Conservation (phyloP, 2,888 invertebrate species). For the Netelia inedita region DNA sequence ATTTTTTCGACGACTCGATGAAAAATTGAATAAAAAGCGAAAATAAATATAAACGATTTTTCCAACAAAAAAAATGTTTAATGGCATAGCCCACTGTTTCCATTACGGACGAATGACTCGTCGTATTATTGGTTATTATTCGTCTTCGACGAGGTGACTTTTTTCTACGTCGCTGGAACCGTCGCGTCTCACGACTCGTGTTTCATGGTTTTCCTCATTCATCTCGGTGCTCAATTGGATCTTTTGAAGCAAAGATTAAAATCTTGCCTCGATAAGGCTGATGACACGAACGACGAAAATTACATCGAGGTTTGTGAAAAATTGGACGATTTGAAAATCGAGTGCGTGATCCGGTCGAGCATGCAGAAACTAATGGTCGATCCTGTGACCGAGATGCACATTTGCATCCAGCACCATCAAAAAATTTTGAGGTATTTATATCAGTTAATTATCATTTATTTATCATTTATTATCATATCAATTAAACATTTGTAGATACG, state of each 20-base stretch:
- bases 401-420: conserved; percentile 66
- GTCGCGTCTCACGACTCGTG: conserved; percentile 65
- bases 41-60: not conserved
- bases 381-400: conserved; percentile 57
- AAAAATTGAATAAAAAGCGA: not conserved
- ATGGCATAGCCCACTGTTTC: conserved; percentile 44
- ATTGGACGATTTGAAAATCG: conserved; percentile 29
- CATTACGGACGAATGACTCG: conserved; percentile 51
- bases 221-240: conserved; percentile 61
- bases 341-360: conserved; percentile 43
- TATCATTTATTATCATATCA: no score
- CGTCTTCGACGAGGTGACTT: conserved; percentile 56
- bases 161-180: conserved; percentile 63
- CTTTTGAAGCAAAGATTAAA: conserved; percentile 58
- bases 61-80: not conserved
- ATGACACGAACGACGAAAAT: not conserved
- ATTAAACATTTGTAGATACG: conserved; percentile 51
- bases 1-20: not conserved
- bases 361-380: conserved; percentile 19
- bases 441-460: not conserved
- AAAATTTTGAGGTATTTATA: conserved; percentile 60
- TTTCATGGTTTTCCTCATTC: conserved; percentile 68
- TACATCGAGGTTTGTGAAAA: conserved; percentile 2
- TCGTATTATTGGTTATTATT: conserved; percentile 63
- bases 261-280: conserved; percentile 23